Evolutionary conservation across 2,888 invertebrate genomes (phyloP).

Genomic region (Neria commutata): DNA sequence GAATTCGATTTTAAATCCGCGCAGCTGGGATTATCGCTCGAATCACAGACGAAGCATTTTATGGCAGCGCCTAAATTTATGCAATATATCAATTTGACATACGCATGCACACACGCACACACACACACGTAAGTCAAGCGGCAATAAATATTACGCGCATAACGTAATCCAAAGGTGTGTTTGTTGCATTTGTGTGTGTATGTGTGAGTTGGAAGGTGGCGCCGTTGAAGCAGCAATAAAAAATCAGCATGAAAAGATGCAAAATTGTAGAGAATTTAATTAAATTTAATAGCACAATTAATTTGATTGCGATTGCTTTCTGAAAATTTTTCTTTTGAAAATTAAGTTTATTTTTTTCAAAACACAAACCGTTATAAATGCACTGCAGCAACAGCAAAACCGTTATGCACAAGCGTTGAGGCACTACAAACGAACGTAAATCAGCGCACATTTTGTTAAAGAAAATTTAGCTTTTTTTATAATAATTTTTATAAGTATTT

Average conservation of each 20-base stretch:
- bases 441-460: constrained; percentile 23
- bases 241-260: too few species aligned
- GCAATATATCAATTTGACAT: constrained; percentile 18
- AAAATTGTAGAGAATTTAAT: too few species aligned
- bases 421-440: constrained; percentile 25
- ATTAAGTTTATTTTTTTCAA: too few species aligned
- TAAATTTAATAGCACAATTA: too few species aligned
- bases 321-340: too few species aligned
- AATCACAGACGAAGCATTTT: constrained; percentile 66
- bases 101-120: constrained; percentile 8
- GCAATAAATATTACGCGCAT: too few species aligned
- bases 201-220: too few species aligned
- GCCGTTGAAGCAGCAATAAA: too few species aligned
- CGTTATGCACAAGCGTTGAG: constrained; percentile 31
- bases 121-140: too few species aligned
- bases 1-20: constrained; percentile 58
- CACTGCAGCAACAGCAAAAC: constrained; percentile 35
- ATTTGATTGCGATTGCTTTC: too few species aligned
- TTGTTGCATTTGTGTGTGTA: neutral
- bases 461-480: constrained; percentile 5
- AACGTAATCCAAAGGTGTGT: neutral
- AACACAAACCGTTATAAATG: constrained; percentile 45
- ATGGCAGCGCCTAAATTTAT: constrained; percentile 59
- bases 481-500: neutral
- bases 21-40: constrained; percentile 64